A percentile compares a stretch with the other conserved stretches of the same genome.
These are phyloP conservation scores for Charaxes varanes DNA, from an alignment of 1,140 invertebrate species.

Conservation along the genomic window DNA sequence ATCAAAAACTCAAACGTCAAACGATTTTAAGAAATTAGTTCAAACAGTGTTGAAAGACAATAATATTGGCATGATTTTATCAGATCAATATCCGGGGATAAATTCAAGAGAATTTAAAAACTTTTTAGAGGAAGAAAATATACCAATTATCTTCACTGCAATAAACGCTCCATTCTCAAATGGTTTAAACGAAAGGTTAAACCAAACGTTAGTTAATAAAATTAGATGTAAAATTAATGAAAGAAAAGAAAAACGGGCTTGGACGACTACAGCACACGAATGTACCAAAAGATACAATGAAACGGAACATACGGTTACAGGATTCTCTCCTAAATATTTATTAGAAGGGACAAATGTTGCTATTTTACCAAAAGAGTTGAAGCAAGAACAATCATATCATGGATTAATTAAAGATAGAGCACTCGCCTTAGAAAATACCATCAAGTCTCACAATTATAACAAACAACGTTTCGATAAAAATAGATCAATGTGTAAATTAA, in stretches of 20 bases:
- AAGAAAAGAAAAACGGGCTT: conserved; percentile 27
- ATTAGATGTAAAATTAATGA: conserved; percentile 12
- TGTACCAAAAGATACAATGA: conserved; percentile 9
- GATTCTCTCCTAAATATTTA: not conserved
- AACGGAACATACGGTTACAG: not conserved
- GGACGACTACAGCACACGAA: conserved; percentile 16
- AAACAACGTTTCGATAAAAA: conserved; percentile 4
- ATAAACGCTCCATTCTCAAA: not conserved
- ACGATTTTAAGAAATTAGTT: not conserved
- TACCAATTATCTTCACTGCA: conserved; percentile 5
- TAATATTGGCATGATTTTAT: not conserved
- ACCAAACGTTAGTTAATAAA: conserved; percentile 8
- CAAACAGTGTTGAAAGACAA: not conserved
- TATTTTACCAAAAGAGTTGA: not conserved
- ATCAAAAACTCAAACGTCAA: not conserved
- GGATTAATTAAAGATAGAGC: conserved; percentile 1
- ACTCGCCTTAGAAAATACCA: conserved; percentile 6
- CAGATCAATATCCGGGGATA: not conserved
- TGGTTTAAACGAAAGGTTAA: not conserved
- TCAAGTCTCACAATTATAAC: conserved; percentile 10
- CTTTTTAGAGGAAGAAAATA: not conserved
- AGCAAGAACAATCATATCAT: not conserved
- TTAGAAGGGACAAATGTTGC: conserved; percentile 1
- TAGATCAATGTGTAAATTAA: not conserved
- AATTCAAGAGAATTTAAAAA: not conserved